Evolutionary conservation across 1,140 invertebrate genomes (phyloP), one percentile per base, ranked within the genome.

Genomic region (Musca vetustissima): DNA sequence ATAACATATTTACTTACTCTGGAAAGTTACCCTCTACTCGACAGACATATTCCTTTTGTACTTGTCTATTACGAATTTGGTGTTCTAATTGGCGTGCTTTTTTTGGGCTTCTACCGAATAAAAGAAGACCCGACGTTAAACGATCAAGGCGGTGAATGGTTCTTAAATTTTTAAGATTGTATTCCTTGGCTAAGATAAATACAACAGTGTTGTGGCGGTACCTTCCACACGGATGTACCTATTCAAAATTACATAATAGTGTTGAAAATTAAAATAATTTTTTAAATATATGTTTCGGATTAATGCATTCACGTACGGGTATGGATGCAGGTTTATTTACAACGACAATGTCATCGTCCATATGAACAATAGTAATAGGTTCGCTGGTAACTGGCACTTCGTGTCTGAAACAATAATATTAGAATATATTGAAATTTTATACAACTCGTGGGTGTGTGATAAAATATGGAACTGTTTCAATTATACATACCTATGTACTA

Each of bases 271-370:
- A 47, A n/a, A 28, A n/a, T 9, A 1, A 21, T 47, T 17, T 61
- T 22, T 15, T 32, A 13, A 28, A 15, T 28, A 28, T 28, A 32
- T 32, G 4, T 9, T 43, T 2, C 11, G 6, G 11, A 43, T 8
- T 7, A 13, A 13, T 13, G 7, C 87, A 88, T 88, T 89, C 88
- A 91, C 90, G 91, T 91, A 92, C 96, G 85, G 98, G 98, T 87
- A 99, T 97, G 84, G 97, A 99, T 82, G 97, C 93, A 78, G 98
- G 98, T 90, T 99, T 99, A 89, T 99, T 97, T 83, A 99, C 93
- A 83, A 99, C 98, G 84, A 99, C 90, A 86, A 98, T 89, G 87
- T 99, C 95, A 85, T 98, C 94, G 88, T 95, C 95, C 88, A 98
- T 95, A 87, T 95, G 92, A 83, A 99, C 91, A 85, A 99, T 92